phyloP scores from a whole-genome alignment of 2,797 vertebrate genomes.

The Sebastes diaconus region DNA sequence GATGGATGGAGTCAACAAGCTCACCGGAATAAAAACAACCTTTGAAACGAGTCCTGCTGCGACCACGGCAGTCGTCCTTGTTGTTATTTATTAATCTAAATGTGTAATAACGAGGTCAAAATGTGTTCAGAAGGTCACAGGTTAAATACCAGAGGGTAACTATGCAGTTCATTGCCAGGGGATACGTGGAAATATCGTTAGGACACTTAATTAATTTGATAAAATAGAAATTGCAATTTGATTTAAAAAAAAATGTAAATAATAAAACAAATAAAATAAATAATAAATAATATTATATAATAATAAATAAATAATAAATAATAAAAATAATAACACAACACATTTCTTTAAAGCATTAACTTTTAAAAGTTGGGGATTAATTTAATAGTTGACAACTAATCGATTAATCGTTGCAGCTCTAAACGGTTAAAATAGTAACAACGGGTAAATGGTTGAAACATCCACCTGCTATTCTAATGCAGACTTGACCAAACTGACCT shows the following conservation, averaged over 20 bases:
- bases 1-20: background rate
- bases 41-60: background rate
- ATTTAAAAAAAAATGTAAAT: background rate
- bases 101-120: background rate
- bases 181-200: background rate
- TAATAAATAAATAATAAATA: too few species aligned
- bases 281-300: too few species aligned
- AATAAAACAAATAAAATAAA: too few species aligned
- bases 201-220: background rate
- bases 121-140: background rate
- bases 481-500: background rate
- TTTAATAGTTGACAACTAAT: too few species aligned
- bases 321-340: too few species aligned
- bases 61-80: rapidly evolving
- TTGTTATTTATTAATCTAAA: background rate
- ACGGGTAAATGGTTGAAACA: background rate
- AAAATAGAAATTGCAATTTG: background rate
- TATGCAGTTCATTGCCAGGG: background rate
- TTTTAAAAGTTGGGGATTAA: too few species aligned
- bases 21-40: background rate
- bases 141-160: background rate
- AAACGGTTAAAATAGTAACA: background rate
- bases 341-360: too few species aligned
- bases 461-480: background rate
- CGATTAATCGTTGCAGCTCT: too few species aligned